Conservation (phyloP, 1,140 invertebrate genomes). For the Brachionus rotundiformis region DNA sequence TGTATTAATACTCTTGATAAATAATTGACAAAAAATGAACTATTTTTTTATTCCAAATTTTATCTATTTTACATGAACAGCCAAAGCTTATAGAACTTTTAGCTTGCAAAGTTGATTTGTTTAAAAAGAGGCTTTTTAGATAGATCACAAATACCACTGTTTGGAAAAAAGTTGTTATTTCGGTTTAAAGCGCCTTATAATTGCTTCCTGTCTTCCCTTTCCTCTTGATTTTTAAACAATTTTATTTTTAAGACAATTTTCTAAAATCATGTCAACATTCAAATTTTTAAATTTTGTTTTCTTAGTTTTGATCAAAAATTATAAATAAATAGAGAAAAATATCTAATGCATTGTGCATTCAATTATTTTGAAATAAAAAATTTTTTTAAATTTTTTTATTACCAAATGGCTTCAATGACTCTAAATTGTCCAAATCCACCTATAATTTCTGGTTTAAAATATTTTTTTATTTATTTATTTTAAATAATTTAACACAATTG, state of each 20-base stretch:
- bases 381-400: background rate
- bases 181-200: background rate
- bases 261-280: background rate
- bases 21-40: too few species aligned
- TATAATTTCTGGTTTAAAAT: background rate
- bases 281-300: conserved; percentile 13
- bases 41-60: too few species aligned
- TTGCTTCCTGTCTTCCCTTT: background rate
- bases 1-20: too few species aligned
- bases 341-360: too few species aligned
- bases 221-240: too few species aligned
- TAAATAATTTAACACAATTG: background rate
- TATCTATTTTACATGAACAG: too few species aligned
- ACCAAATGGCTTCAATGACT: conserved; percentile 3
- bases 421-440: background rate
- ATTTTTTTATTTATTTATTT: background rate
- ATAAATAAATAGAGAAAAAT: background rate
- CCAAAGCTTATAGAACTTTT: too few species aligned
- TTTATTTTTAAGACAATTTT: background rate
- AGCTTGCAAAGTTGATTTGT: too few species aligned
- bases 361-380: too few species aligned
- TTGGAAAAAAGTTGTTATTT: too few species aligned
- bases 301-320: background rate
- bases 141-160: too few species aligned
- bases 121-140: too few species aligned